Evolutionary conservation across 2,113 vertebrate genomes (phyloP).

Genomic region (Otocyon megalotis): DNA sequence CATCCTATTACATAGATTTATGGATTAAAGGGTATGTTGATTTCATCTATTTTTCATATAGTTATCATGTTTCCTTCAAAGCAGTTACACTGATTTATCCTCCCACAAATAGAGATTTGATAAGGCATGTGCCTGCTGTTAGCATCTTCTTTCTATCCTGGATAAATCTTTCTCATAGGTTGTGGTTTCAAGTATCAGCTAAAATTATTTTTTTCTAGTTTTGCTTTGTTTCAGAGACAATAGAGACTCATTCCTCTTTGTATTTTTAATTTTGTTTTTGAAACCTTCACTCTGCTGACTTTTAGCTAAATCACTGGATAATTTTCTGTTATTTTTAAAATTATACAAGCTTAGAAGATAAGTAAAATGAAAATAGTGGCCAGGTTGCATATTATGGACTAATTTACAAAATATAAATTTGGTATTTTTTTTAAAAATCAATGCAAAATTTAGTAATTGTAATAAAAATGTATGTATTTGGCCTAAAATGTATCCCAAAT

Average conservation of each 20-base stretch:
- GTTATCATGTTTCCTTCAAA: not conserved
- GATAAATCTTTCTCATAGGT: not conserved
- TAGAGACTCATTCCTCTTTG: not conserved
- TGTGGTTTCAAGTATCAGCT: not conserved
- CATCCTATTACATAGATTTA: not conserved
- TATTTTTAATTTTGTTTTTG: not conserved
- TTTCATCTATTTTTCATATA: not conserved
- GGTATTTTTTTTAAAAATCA: not conserved
- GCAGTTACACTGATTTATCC: not conserved
- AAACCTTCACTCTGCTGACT: not conserved
- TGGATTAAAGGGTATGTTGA: not conserved
- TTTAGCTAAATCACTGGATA: not conserved
- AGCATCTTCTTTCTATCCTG: not conserved
- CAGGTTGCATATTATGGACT: not conserved
- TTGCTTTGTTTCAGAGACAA: not conserved
- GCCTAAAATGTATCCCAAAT: not conserved
- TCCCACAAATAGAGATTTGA: not conserved
- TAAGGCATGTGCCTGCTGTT: not conserved
- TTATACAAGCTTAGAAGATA: not conserved
- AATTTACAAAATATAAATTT: not conserved
- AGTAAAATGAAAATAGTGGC: not conserved
- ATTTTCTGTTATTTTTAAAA: not conserved
- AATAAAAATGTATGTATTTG: not conserved
- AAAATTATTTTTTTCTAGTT: not conserved
- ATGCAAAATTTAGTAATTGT: not conserved